Conservation (phyloP, 2,113 vertebrate genomes). For the Austrofundulus limnaeus region DNA sequence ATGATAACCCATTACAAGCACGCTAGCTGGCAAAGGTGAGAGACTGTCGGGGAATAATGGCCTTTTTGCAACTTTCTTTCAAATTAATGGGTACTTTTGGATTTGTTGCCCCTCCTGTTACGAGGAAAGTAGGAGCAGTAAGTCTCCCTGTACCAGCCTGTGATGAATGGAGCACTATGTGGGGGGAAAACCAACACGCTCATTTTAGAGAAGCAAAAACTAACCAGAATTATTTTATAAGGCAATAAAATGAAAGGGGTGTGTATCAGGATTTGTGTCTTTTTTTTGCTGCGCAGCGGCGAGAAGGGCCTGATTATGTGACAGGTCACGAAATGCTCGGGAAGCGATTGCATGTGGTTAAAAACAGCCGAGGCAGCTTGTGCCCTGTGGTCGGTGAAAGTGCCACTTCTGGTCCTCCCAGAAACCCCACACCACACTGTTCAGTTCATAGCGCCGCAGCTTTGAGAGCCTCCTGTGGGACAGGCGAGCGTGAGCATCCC, state of each 20-base stretch:
- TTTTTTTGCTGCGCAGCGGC: slow-evolving; percentile 51
- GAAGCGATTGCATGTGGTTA: slow-evolving; percentile 61
- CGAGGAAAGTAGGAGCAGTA: slow-evolving; percentile 86
- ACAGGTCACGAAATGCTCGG: slow-evolving; percentile 45
- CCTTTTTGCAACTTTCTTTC: slow-evolving; percentile 67
- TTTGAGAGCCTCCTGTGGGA: slow-evolving; percentile 55
- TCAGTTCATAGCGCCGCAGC: slow-evolving; percentile 63
- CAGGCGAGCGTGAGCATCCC: slow-evolving; percentile 51
- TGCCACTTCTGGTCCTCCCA: slow-evolving; percentile 69
- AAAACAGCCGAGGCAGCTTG: slow-evolving; percentile 50
- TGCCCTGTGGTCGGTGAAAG: slow-evolving; percentile 69
- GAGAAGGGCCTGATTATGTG: slow-evolving; percentile 72
- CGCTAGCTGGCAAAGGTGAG: slow-evolving; percentile 72
- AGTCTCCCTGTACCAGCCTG: slow-evolving; percentile 84
- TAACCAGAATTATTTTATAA: slow-evolving; percentile 75
- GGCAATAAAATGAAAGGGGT: slow-evolving; percentile 72
- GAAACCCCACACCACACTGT: slow-evolving; percentile 66
- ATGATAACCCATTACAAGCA: slow-evolving; percentile 79
- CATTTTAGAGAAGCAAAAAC: slow-evolving; percentile 86
- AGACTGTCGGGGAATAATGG: slow-evolving; percentile 89
- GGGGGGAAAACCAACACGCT: slow-evolving; percentile 81
- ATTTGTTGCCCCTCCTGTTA: slow-evolving; percentile 85
- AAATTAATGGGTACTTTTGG: slow-evolving; percentile 87
- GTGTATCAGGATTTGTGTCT: slow-evolving; percentile 63
- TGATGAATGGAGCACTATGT: slow-evolving; percentile 98